Evolutionary conservation across 2,113 vertebrate species (phyloP).

Genomic region (Pomatostomus ruficeps): DNA sequence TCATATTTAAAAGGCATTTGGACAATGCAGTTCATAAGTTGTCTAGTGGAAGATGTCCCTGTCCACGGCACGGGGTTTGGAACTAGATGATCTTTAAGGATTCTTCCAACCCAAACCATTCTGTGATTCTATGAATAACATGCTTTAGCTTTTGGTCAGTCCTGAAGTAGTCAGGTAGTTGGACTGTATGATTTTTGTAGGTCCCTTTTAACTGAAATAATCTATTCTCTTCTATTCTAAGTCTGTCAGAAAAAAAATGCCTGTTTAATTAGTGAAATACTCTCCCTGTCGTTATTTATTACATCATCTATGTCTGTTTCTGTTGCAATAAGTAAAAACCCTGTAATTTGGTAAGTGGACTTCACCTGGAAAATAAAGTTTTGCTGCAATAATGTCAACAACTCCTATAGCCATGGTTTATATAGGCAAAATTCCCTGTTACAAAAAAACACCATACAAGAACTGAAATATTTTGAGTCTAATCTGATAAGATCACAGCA

Average conservation of each 20-base stretch:
- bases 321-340: background rate
- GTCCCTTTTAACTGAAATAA: background rate
- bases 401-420: background rate
- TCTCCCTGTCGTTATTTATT: background rate
- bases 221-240: background rate
- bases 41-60: background rate
- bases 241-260: background rate
- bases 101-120: background rate
- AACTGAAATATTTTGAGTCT: background rate
- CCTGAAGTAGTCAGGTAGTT: background rate
- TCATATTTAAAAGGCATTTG: background rate
- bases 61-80: background rate
- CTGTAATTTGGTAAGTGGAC: background rate
- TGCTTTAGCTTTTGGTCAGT: background rate
- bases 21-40: background rate
- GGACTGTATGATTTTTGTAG: background rate
- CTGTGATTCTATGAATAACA: background rate
- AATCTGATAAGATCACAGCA: background rate
- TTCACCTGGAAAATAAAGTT: background rate
- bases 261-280: background rate
- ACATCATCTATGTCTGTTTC: background rate
- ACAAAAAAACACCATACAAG: background rate
- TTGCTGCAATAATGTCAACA: background rate
- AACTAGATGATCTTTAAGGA: background rate
- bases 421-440: background rate